Evolutionary conservation across 2,113 vertebrate species (phyloP).

Genomic region (Sula dactylatra): DNA sequence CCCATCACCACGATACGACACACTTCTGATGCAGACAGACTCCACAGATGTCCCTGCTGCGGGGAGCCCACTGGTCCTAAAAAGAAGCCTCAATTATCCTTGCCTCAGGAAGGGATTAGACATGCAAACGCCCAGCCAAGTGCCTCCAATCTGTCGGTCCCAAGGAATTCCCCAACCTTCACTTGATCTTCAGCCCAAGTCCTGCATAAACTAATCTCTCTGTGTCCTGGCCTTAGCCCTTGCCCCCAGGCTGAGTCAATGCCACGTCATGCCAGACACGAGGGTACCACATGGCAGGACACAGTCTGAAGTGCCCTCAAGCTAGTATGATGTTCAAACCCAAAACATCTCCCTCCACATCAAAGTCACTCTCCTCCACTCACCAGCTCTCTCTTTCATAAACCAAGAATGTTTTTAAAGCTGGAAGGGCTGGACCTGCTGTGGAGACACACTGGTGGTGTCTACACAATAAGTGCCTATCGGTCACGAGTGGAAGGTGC

Average conservation of each 20-base stretch:
- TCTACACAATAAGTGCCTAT: fast-evolving
- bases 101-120: background rate
- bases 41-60: background rate
- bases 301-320: background rate
- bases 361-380: background rate
- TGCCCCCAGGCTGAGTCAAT: background rate
- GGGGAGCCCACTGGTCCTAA: background rate
- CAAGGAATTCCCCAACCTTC: background rate
- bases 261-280: background rate
- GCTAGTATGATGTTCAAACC: background rate
- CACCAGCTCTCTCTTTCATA: background rate
- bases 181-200: background rate
- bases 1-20: fast-evolving
- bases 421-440: background rate
- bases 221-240: background rate
- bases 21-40: fast-evolving
- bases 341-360: background rate
- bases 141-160: background rate
- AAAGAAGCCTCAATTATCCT: background rate
- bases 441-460: fast-evolving
- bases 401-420: background rate
- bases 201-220: background rate
- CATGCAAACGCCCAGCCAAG: background rate
- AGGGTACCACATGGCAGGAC: conserved; percentile 40
- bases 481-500: background rate